Conservation (phyloP, 2,797 vertebrate genomes). For the Octomys mimax region DNA sequence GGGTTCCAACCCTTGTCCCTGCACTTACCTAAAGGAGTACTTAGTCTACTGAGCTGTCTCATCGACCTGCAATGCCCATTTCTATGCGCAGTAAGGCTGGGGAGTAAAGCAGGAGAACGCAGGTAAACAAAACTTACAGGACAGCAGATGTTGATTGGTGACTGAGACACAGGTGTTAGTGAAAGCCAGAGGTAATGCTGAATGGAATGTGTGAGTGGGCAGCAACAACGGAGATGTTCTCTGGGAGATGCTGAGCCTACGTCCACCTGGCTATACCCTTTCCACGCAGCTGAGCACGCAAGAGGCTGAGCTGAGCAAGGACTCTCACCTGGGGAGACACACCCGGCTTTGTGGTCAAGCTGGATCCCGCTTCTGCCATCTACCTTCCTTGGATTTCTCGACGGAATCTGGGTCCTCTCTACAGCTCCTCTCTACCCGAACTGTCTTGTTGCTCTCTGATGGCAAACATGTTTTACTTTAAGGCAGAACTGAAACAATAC, state of each 20-base stretch:
- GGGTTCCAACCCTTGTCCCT: too few species aligned
- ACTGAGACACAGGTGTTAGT: not conserved
- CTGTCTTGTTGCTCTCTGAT: not conserved
- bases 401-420: not conserved
- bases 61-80: not conserved
- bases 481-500: slow-evolving; percentile 65
- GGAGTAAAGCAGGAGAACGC: not conserved
- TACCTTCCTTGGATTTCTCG: not conserved
- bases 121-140: not conserved
- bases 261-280: not conserved
- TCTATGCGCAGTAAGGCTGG: not conserved
- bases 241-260: not conserved
- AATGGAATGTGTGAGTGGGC: not conserved
- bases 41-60: too few species aligned
- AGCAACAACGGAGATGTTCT: not conserved
- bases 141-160: not conserved
- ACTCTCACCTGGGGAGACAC: rapidly evolving
- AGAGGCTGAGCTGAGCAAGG: not conserved
- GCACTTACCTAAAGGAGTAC: too few species aligned
- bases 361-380: not conserved
- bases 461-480: slow-evolving; percentile 71
- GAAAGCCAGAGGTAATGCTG: not conserved
- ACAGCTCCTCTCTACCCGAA: not conserved
- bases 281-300: not conserved
- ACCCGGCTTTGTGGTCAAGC: not conserved